Percentiles rank a stretch among this genome's conserved stretches.
Evolutionary conservation across 2,797 vertebrate species (phyloP).

Genomic region (Trachops cirrhosus): DNA sequence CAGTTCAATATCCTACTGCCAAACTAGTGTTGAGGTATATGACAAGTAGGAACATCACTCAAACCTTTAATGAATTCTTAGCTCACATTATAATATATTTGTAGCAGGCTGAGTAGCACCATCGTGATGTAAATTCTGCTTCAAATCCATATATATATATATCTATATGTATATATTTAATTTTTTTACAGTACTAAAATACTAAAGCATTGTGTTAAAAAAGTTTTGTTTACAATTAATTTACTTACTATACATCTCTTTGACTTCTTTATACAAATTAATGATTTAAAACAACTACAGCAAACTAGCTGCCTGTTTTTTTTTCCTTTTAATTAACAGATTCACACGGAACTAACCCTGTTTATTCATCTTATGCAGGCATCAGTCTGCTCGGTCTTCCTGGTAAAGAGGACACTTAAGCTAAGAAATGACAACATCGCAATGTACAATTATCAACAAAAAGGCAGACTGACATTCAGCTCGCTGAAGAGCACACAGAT

Average conservation of each 20-base stretch:
- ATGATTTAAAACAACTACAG: slow-evolving; percentile 92
- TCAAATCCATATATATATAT: slow-evolving; percentile 82
- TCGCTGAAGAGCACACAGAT: slow-evolving; percentile 61
- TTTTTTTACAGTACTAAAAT: slow-evolving; percentile 96
- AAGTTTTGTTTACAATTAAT: slow-evolving; percentile 91
- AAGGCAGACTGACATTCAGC: slow-evolving; percentile 73
- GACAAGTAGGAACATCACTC: slow-evolving; percentile 95
- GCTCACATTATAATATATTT: slow-evolving; percentile 94
- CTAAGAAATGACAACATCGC: slow-evolving; percentile 73
- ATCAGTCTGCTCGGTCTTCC: slow-evolving; percentile 77
- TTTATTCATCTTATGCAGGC: slow-evolving; percentile 86
- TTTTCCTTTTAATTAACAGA: slow-evolving; percentile 77
- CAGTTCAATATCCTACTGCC: slow-evolving; percentile 93
- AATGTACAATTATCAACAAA: slow-evolving; percentile 74
- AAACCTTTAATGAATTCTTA: slow-evolving; percentile 88
- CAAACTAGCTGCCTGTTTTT: slow-evolving; percentile 96
- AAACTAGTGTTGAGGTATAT: slow-evolving; percentile 99
- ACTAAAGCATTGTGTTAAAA: slow-evolving; percentile 92
- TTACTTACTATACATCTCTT: slow-evolving; percentile 99
- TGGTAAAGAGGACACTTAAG: slow-evolving; percentile 76
- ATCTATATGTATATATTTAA: slow-evolving; percentile 79
- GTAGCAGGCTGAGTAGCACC: slow-evolving; percentile 98
- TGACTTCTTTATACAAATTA: slow-evolving; percentile 91
- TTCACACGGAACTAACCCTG: slow-evolving; percentile 92
- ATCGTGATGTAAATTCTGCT: slow-evolving; percentile 91